Conservation (phyloP, 2,888 invertebrate genomes). For the Aphidius colemani region DNA sequence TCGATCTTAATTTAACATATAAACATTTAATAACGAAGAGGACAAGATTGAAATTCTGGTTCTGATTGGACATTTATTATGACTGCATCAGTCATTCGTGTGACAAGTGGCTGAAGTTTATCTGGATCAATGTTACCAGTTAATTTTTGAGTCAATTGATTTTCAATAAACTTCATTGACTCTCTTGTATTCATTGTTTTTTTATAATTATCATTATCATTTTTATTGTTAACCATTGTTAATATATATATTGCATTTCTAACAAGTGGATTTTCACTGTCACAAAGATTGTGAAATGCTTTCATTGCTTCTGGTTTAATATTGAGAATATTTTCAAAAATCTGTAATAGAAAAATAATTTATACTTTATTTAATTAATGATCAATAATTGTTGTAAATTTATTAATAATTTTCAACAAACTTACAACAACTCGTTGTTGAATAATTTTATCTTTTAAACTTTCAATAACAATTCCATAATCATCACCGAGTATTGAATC, state of each 20-base stretch:
- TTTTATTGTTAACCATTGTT: constrained; percentile 54
- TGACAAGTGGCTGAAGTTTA: constrained; percentile 60
- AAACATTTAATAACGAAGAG: constrained; percentile 33
- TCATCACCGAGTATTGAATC: constrained; percentile 50
- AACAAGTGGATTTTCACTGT: constrained; percentile 62
- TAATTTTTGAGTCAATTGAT: constrained; percentile 53
- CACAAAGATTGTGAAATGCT: constrained; percentile 66
- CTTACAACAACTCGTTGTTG: constrained; percentile 47
- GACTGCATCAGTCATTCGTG: constrained; percentile 59
- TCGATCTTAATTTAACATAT: constrained; percentile 39
- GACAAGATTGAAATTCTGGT: constrained; percentile 35
- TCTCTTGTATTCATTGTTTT: constrained; percentile 31
- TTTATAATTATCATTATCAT: constrained; percentile 9
- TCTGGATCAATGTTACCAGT: constrained; percentile 55
- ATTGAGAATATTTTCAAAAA: constrained; percentile 48
- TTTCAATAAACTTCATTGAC: constrained; percentile 49
- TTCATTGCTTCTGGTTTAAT: constrained; percentile 49
- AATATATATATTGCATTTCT: constrained; percentile 59
- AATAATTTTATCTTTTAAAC: constrained; percentile 33
- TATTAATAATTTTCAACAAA: too few relatives aligned
- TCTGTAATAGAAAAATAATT: constrained; percentile 39
- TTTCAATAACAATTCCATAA: constrained; percentile 52
- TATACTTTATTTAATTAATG: background rate
- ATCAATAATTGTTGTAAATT: background rate
- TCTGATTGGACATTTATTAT: constrained; percentile 50